Evolutionary conservation across 2,113 vertebrate genomes (phyloP).

Genomic region (Carassius gibelio): DNA sequence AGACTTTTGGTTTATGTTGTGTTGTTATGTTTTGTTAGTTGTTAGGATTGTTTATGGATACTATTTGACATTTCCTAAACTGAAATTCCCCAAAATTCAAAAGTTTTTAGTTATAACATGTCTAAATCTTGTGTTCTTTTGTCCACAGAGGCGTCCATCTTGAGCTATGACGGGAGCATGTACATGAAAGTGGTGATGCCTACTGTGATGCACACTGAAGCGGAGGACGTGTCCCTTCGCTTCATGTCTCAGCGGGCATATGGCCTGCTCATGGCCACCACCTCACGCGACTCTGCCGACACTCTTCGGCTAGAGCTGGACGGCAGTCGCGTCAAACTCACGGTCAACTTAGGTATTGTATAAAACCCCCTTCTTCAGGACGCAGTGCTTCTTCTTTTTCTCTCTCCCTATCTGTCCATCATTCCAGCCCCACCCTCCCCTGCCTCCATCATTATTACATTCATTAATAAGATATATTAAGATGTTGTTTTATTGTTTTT

Average conservation of each 20-base stretch:
- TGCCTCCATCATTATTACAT: slow-evolving; percentile 31
- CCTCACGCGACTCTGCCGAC: slow-evolving; percentile 93
- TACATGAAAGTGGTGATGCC: slow-evolving; percentile 99
- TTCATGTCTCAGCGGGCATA: slow-evolving; percentile 97
- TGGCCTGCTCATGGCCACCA: slow-evolving; percentile 93
- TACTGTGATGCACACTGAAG: slow-evolving; percentile 95
- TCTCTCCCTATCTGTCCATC: slow-evolving; percentile 50
- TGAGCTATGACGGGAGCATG: slow-evolving; percentile 98
- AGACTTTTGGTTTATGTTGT: not conserved
- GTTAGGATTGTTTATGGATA: not conserved
- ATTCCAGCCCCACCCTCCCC: slow-evolving; percentile 27
- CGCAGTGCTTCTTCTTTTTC: slow-evolving; percentile 59
- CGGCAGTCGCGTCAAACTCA: slow-evolving; percentile 94
- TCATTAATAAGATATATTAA: slow-evolving; percentile 39
- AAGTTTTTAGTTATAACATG: not conserved
- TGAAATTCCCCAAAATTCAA: not conserved
- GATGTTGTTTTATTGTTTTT: slow-evolving; percentile 39
- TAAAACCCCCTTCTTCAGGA: slow-evolving; percentile 69
- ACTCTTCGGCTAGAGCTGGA: slow-evolving; percentile 95
- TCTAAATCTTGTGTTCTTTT: slow-evolving; percentile 1
- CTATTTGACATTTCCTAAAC: not conserved
- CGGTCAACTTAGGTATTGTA: slow-evolving; percentile 99
- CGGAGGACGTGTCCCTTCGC: slow-evolving; percentile 95
- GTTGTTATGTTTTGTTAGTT: not conserved
- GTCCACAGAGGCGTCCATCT: slow-evolving; percentile 90